A percentile compares a stretch with the other conserved stretches of the same genome.
phyloP scores from a whole-genome alignment of 2,888 invertebrate species.

The Disparrhopalites patrizii region DNA sequence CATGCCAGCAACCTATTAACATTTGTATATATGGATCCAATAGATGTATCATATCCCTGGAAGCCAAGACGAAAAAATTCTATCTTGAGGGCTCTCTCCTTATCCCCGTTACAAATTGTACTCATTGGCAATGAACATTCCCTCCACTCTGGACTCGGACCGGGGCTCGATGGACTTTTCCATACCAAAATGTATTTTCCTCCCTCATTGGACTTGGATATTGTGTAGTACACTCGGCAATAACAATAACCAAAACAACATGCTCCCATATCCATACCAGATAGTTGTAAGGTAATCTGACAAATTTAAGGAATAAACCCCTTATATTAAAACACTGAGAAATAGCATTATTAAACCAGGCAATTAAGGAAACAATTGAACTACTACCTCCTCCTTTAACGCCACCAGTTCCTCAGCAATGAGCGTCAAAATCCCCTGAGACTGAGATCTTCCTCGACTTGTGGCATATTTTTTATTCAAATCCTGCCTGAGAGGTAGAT shows the following conservation, averaged over 20 bases:
- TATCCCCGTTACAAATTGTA: slow-evolving; percentile 55
- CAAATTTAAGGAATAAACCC: no score
- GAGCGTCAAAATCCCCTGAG: slow-evolving; percentile 42
- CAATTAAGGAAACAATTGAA: no score
- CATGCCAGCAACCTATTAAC: slow-evolving; percentile 32
- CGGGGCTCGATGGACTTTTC: slow-evolving; percentile 55
- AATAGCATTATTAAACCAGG: no score
- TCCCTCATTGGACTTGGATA: slow-evolving; percentile 52
- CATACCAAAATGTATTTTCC: slow-evolving; percentile 55
- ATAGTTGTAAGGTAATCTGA: not conserved
- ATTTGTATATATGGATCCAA: slow-evolving; percentile 46
- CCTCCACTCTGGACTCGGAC: slow-evolving; percentile 57
- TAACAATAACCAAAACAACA: slow-evolving; percentile 49
- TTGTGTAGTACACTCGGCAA: slow-evolving; percentile 38
- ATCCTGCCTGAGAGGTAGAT: slow-evolving; percentile 34
- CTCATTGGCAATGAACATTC: slow-evolving; percentile 54
- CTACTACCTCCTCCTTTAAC: slow-evolving; percentile 47
- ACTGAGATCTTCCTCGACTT: slow-evolving; percentile 38
- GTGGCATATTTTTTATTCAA: slow-evolving; percentile 41
- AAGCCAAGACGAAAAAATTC: slow-evolving; percentile 53
- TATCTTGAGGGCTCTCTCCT: slow-evolving; percentile 54
- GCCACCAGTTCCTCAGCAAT: slow-evolving; percentile 44
- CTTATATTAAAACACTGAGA: no score
- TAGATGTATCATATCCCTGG: slow-evolving; percentile 47
- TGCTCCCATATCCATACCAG: slow-evolving; percentile 14